Evolutionary conservation across 2,888 invertebrate genomes (phyloP).

Genomic region (Syritta pipiens): DNA sequence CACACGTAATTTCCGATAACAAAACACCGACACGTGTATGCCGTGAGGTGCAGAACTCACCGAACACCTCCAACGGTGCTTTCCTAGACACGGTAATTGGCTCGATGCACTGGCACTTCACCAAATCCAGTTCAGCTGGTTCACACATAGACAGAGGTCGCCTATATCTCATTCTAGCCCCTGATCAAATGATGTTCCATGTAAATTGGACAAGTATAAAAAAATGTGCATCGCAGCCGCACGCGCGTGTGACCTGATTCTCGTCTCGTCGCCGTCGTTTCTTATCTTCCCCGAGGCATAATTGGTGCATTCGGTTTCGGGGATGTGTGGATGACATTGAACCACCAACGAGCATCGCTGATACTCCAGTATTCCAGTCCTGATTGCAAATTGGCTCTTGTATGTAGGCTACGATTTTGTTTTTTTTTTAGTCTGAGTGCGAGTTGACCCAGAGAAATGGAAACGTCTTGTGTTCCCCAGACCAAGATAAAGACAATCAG

Average conservation of each 20-base stretch:
- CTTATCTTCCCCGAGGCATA: slow-evolving; percentile 14
- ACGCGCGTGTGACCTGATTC: slow-evolving; percentile 56
- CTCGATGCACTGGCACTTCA: too few relatives aligned
- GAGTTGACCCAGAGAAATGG: slow-evolving; percentile 13
- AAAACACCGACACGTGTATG: too few relatives aligned
- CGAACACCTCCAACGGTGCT: too few relatives aligned
- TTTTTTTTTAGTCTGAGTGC: neutral
- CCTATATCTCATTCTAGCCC: too few relatives aligned
- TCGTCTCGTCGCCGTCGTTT: too few relatives aligned
- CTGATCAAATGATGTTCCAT: too few relatives aligned
- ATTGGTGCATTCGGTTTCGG: slow-evolving; percentile 36
- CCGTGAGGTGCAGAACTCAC: too few relatives aligned
- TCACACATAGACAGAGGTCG: too few relatives aligned
- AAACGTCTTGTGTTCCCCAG: neutral
- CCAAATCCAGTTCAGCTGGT: too few relatives aligned
- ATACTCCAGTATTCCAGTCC: neutral
- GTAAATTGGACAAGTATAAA: slow-evolving; percentile 35
- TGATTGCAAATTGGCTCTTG: slow-evolving; percentile 15
- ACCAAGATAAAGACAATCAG: neutral
- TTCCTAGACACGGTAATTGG: too few relatives aligned
- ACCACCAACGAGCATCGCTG: slow-evolving; percentile 40
- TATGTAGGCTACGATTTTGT: neutral
- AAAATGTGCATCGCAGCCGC: slow-evolving; percentile 2
- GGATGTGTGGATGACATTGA: slow-evolving; percentile 31
- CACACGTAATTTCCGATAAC: too few relatives aligned